Evolutionary conservation across 2,888 invertebrate genomes (phyloP), one percentile per base, ranked within the genome.

Genomic region (Sesamia inferens): DNA sequence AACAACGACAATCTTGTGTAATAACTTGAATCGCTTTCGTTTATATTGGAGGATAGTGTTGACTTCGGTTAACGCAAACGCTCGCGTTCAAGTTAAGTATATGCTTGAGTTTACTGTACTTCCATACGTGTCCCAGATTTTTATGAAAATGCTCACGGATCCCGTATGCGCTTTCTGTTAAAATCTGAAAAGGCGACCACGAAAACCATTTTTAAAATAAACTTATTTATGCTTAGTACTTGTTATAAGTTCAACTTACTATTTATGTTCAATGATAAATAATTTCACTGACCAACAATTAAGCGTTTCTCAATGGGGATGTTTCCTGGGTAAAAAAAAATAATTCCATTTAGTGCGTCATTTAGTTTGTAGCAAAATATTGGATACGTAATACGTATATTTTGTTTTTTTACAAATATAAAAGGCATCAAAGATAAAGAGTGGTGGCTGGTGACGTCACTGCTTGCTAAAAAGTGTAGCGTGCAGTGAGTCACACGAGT

Each of bases 1-100:
- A 70, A 71, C 80, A 72, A 71, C 70, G 76, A 77, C 85, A 77
- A 86, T 84, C 79, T 82, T 63, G 64, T 68, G 64, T 85, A 71
- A 87, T 81, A 76, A 74, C 78, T 80, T 74, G 76, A 74, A 82
- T 85, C 61, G 67, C 14, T 81, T 84, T 68, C 68, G 57, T 57
- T 71, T 61, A 76, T 74, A 74, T 76, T 31, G 54, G 63, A 47
- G 74, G 68, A 71, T 84, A 79, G 73, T 74, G 68, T 48, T 75
- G 58, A 62, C 58, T 71, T 67, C 31, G 48, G 39, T 80, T 69
- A 51, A 66, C 65, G 61, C 47, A 54, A 63, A 69, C 54, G 64
- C 24, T 67, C 39, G 48, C 62, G 72, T 64, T 79, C 11, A 44
- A 48, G 31, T 65, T 57, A 22, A 67, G 47, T 19, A 39, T 61